These are phyloP conservation scores for Hyles vespertilio DNA, from an alignment of 1,140 invertebrate species.

Conservation along the genomic window DNA sequence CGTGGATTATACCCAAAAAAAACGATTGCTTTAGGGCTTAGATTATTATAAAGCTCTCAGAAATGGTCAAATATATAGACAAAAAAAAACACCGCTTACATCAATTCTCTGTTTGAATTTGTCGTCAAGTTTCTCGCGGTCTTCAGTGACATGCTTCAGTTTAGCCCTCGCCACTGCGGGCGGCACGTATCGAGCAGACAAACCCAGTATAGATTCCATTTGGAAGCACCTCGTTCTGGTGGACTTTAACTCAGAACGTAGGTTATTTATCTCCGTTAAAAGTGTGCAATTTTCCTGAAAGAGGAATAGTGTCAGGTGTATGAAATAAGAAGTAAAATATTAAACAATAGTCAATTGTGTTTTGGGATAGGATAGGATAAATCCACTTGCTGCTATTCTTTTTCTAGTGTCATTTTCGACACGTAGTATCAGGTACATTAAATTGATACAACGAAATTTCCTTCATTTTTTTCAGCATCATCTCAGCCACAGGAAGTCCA, in stretches of 20 bases:
- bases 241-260: constrained; percentile 81
- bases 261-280: constrained; percentile 84
- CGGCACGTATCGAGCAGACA: constrained; percentile 75
- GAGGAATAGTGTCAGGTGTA: no score
- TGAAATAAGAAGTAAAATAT: constrained; percentile 12
- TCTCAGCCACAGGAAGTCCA: no score
- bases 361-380: no score
- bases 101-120: constrained; percentile 77
- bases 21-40: no score
- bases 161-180: constrained; percentile 77
- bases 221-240: constrained; percentile 79
- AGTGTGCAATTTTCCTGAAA: constrained; percentile 85
- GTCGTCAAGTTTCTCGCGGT: constrained; percentile 78
- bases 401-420: no score
- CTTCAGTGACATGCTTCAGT: constrained; percentile 78
- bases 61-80: not conserved
- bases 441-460: not conserved
- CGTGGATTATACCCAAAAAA: no score
- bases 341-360: not conserved
- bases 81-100: constrained; percentile 24
- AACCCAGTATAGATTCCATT: constrained; percentile 83
- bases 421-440: no score
- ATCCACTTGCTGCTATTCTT: no score
- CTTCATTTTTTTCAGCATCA: no score
- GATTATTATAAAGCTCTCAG: no score